Evolutionary conservation across 2,888 invertebrate species (phyloP).

Genomic region (Deilephila elpenor): DNA sequence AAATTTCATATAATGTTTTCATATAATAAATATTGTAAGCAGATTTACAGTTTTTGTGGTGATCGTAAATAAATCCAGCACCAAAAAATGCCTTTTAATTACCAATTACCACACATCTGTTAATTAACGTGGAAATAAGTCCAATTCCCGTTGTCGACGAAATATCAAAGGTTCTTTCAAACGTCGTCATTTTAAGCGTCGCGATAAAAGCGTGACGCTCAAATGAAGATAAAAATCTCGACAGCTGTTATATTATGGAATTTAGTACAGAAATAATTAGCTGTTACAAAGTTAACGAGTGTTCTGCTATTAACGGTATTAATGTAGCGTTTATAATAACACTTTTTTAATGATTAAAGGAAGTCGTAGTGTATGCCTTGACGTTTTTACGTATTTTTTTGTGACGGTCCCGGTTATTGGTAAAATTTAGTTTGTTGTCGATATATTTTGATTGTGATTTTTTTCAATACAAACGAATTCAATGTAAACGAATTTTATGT

Average conservation of each 20-base stretch:
- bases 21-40: neutral
- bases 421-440: constrained; percentile 28
- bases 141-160: neutral
- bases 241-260: constrained; percentile 53
- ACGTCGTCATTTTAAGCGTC: constrained; percentile 11
- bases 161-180: constrained; percentile 22
- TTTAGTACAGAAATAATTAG: constrained; percentile 64
- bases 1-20: too few relatives aligned
- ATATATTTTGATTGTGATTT: constrained; percentile 1
- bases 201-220: constrained; percentile 43
- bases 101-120: neutral
- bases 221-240: constrained; percentile 54
- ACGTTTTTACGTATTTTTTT: constrained; percentile 41
- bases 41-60: neutral
- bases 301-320: constrained; percentile 59
- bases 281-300: constrained; percentile 45
- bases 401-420: constrained; percentile 39
- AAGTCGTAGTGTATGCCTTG: constrained; percentile 62
- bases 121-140: constrained; percentile 9
- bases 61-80: neutral
- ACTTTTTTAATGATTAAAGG: constrained; percentile 63
- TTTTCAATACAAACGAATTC: neutral
- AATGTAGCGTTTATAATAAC: constrained; percentile 57
- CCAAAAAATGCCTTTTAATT: neutral
- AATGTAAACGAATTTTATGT: neutral